Conservation (phyloP, 2,797 vertebrate genomes). For the Premnoplex brunnescens region DNA sequence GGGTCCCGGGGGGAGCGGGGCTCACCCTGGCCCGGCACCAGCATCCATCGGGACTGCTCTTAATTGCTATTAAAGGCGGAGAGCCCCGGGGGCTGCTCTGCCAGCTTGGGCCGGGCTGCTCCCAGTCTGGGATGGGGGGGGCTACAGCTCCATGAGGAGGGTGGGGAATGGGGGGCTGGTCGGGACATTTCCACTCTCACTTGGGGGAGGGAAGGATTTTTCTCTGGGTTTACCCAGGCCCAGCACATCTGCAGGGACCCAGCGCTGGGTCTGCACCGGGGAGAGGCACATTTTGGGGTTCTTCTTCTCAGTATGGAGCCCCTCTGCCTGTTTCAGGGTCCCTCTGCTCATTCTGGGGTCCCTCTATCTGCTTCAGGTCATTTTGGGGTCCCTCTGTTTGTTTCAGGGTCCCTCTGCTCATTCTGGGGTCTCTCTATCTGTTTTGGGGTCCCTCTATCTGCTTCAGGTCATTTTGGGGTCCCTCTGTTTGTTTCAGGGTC, state of each 20-base stretch:
- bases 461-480: neutral
- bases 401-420: too few species aligned
- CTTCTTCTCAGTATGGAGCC: neutral
- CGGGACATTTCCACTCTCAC: rapidly evolving
- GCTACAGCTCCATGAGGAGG: neutral
- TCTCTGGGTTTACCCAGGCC: neutral
- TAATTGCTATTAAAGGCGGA: neutral
- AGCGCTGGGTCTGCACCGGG: neutral
- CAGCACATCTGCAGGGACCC: rapidly evolving
- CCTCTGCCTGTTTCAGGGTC: neutral
- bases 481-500: too few species aligned
- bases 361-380: too few species aligned
- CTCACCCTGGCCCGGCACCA: neutral
- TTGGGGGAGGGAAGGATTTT: neutral
- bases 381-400: neutral
- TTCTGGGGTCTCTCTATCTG: neutral
- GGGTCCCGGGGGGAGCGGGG: neutral
- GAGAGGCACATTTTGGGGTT: neutral
- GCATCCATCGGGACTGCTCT: rapidly evolving
- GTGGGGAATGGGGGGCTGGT: neutral
- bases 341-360: neutral
- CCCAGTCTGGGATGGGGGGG: neutral
- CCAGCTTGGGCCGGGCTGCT: neutral
- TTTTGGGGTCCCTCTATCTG: neutral
- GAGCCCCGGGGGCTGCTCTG: neutral